Evolutionary conservation across 2,113 vertebrate species (phyloP), one percentile per base, ranked within the genome.

Genomic region (Dissostichus mawsoni): DNA sequence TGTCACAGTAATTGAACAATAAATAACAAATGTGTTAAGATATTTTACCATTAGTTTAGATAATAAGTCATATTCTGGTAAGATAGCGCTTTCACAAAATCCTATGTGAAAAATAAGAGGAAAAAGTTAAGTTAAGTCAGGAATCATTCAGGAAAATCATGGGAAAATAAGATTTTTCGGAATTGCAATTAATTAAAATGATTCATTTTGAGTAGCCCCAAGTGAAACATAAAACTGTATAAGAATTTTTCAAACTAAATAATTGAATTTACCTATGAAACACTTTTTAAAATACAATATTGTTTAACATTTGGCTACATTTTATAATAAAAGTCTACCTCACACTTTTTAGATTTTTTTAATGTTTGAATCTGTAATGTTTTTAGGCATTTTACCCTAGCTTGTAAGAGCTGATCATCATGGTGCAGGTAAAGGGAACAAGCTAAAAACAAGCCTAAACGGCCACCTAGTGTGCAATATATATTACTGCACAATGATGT

Each of bases 401-500:
- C 5, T 41, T 41, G 13, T 20, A 20, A 23, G n/a, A n/a, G 23
- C 47, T 70, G 14, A 29, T 61, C 20, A 33, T 11, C 0, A 50
- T 50, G 23, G 2, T 69, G 16, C 10, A 80, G 6, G 45, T 36
- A 14, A n/a, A 41, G 13, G 6, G 50, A 76, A 64, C 44, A 64
- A 45, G 9, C 6, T 67, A 75, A 36, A 80, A 85, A 58, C 52
- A 51, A 47, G 76, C 41, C 69, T 76, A 52, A 69, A 84, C 55
- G 76, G 82, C 77, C 85, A 4, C 84, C 48, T 12, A 62, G 88
- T 90, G 91, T 81, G 0, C 2, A 70, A 57, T 18, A 47, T 36
- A 0, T 25, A 3, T 20, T 80, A 87, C 11, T 87, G 63, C 85
- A 85, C 1, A 1, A 17, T 11, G n/a, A 36, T 7, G 14, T 47